Evolutionary conservation across 2,113 vertebrate genomes (phyloP).

Genomic region (Alexandromys fortis): DNA sequence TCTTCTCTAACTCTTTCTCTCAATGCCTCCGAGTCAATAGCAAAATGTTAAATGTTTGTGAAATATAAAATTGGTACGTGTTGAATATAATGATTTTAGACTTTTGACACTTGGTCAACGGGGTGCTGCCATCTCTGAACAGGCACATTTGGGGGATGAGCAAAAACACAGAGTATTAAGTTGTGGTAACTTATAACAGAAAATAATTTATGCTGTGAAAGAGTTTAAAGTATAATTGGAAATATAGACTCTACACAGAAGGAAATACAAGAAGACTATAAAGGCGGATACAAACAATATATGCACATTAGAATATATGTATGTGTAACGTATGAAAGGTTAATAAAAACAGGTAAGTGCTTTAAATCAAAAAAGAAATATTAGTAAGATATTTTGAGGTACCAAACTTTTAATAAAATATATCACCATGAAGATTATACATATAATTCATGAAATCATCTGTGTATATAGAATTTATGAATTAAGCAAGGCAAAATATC

Average conservation of each 20-base stretch:
- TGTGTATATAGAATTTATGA: neutral
- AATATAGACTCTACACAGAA: neutral
- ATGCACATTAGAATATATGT: neutral
- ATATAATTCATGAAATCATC: no score
- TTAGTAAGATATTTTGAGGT: neutral
- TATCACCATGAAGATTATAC: neutral
- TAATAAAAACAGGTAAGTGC: neutral
- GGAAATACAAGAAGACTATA: neutral
- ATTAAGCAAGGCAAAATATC: neutral
- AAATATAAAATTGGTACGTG: neutral
- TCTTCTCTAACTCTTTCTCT: slow-evolving; percentile 5
- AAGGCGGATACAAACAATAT: neutral
- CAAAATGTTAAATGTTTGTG: neutral
- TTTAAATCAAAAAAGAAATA: neutral
- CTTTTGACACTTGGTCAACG: neutral
- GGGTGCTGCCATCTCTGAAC: neutral
- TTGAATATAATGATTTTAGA: neutral
- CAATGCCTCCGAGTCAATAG: neutral
- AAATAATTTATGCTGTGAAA: neutral
- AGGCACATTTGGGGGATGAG: neutral
- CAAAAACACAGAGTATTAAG: neutral
- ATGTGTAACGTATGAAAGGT: neutral
- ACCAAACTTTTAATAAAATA: neutral
- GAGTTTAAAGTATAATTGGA: neutral
- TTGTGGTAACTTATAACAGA: neutral